phyloP scores from a whole-genome alignment of 2,888 invertebrate genomes.

The Parasteatoda lunata region DNA sequence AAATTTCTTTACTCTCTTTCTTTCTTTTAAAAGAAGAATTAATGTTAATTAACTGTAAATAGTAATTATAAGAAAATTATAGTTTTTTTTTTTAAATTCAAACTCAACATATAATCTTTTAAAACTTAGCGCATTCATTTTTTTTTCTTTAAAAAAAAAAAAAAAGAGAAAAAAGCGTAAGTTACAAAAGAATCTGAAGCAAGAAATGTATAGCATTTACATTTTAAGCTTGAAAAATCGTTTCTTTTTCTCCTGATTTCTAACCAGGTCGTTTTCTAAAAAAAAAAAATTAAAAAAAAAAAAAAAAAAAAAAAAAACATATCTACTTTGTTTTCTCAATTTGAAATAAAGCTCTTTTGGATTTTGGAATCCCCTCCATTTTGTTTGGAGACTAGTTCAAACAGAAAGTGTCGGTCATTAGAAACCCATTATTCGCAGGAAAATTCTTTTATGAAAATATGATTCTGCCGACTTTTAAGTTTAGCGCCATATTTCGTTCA shows the following conservation, averaged over 20 bases:
- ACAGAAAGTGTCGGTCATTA: conserved; percentile 53
- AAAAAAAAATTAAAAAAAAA: not conserved
- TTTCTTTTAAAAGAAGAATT: too few relatives aligned
- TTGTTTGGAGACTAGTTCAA: conserved; percentile 50
- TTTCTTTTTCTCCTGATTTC: not conserved
- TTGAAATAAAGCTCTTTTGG: conserved; percentile 8
- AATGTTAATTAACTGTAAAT: too few relatives aligned
- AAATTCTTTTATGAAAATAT: conserved; percentile 14
- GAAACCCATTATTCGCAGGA: conserved; percentile 48
- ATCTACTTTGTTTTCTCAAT: not conserved
- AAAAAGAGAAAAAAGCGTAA: too few relatives aligned
- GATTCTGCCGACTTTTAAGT: conserved; percentile 15
- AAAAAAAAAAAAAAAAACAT: not conserved
- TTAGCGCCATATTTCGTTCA: conserved; percentile 38
- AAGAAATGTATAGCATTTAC: not conserved
- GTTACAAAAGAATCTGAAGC: not conserved
- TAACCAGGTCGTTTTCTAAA: not conserved
- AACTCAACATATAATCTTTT: too few relatives aligned
- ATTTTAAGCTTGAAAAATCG: not conserved
- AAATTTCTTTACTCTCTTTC: too few relatives aligned
- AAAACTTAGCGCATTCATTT: too few relatives aligned
- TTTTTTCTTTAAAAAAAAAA: too few relatives aligned
- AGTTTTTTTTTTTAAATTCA: too few relatives aligned
- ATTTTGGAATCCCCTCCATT: conserved; percentile 12
- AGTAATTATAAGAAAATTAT: too few relatives aligned